Evolutionary conservation across 2,797 vertebrate species (phyloP), one percentile per base, ranked within the genome.

Genomic region (Amblyopsis hoosieri): DNA sequence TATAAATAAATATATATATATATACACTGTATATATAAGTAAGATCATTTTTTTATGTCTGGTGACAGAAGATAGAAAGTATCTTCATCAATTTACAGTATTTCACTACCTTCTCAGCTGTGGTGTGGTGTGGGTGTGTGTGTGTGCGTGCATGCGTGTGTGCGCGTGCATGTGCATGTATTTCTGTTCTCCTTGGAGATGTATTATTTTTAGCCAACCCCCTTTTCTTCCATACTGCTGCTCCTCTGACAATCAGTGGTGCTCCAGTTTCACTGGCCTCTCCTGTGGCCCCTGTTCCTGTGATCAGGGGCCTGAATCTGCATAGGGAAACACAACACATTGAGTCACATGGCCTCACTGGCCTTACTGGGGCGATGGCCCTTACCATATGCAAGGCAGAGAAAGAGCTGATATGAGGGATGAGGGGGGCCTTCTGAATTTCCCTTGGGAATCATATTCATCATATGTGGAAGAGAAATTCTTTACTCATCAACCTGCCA

Each of bases 181-280:
- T 91, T 92, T 90, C 81, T 84, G 87, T 84, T 87, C 90, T 92
- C 92, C 92, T 92, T 86, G 60, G 92, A 93, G 92, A 93, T 88
- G 6, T 65, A 75, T 83, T 93, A 93, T 93, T 93, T 93, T 92
- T 93, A 93, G 92, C 84, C 70, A 87, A 89, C 80, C 92, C 87
- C 87, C 80, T 80, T 91, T 92, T 81, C 79, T 82, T 73, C 4
- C 9, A 68, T 84, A 68, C 76, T 49, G 59, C 87, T 86, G 82
- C 81, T 89, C 87, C 83, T 87, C 84, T 59, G 59, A 90, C 89
- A 90, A 88, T 90, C 91, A 91, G 90, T 8, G 67, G 61, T 93
- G 92, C 89, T 92, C 92, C 80, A 93, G 78, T 92, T 93, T 91
- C 80, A 80, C 76, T 85, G 90, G 89, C 84, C 90, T 90, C 87